These are phyloP conservation scores for Ephestia elutella DNA, from an alignment of 1,140 invertebrate genomes.

Conservation along the genomic window DNA sequence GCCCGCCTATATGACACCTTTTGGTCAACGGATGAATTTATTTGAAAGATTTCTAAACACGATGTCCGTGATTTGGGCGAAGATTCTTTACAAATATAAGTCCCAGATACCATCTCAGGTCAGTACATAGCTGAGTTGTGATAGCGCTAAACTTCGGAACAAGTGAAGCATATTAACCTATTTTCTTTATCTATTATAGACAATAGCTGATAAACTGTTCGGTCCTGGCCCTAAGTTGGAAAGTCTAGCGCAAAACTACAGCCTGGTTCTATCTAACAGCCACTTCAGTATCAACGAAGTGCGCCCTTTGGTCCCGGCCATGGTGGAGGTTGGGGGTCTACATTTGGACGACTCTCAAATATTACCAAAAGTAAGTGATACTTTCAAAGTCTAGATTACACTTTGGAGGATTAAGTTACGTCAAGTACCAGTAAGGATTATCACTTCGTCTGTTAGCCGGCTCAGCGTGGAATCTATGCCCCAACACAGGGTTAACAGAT, in stretches of 20 bases:
- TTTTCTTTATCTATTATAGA: conserved; percentile 28
- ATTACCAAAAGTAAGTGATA: conserved; percentile 45
- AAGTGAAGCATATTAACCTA: conserved; percentile 1
- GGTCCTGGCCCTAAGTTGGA: conserved; percentile 67
- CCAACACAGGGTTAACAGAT: neutral
- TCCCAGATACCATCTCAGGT: conserved; percentile 65
- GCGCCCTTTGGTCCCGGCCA: conserved; percentile 72
- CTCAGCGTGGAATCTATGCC: too few species aligned
- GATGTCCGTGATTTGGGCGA: conserved; percentile 50
- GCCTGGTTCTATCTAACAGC: conserved; percentile 77
- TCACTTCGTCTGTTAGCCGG: too few species aligned
- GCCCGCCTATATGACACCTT: conserved; percentile 75
- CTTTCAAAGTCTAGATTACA: too few species aligned
- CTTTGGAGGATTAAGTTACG: too few species aligned
- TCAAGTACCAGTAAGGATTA: too few species aligned
- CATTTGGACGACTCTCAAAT: conserved; percentile 66
- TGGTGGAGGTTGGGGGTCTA: conserved; percentile 77
- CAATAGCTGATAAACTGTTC: conserved; percentile 65
- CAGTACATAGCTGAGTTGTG: conserved; percentile 13
- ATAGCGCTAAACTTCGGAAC: neutral
- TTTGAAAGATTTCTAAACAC: conserved; percentile 76
- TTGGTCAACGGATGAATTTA: conserved; percentile 75
- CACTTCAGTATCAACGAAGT: conserved; percentile 78
- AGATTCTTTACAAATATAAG: conserved; percentile 51
- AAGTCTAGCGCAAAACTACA: conserved; percentile 75